A percentile compares a stretch with the other conserved stretches of the same genome.
These are phyloP conservation scores for Hydriomena furcata DNA, from an alignment of 2,888 invertebrate genomes.

Conservation along the genomic window DNA sequence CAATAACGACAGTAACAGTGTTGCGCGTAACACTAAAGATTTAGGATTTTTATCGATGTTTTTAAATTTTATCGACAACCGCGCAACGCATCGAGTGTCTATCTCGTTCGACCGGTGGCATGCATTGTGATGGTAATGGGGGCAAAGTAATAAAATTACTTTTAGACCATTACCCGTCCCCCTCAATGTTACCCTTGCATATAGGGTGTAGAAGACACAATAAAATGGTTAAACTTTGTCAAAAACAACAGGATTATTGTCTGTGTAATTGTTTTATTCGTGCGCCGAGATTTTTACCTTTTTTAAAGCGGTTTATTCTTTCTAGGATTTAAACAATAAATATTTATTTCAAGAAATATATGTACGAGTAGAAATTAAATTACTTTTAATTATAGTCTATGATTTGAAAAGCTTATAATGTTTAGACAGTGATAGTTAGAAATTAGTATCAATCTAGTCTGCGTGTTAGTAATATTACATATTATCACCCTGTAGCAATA, in stretches of 20 bases:
- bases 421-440: too few species aligned
- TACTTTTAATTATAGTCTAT: neutral
- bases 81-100: conserved; percentile 47
- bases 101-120: conserved; percentile 74
- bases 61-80: conserved; percentile 25
- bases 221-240: conserved; percentile 68
- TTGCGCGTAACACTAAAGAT: neutral
- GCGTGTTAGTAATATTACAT: conserved; percentile 1
- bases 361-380: too few species aligned
- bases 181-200: conserved; percentile 61
- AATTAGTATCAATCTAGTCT: too few species aligned
- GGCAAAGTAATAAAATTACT: conserved; percentile 84
- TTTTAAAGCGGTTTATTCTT: conserved; percentile 25
- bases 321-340: neutral
- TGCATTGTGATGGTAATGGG: conserved; percentile 82
- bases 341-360: too few species aligned
- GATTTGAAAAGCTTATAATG: too few species aligned
- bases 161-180: conserved; percentile 80
- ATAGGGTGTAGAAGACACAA: conserved; percentile 72
- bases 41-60: conserved; percentile 17
- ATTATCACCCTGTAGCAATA: conserved; percentile 59
- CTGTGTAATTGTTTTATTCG: conserved; percentile 70
- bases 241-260: conserved; percentile 69
- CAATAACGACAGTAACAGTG: conserved; percentile 5
- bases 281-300: conserved; percentile 38